Base-by-base conservation (phyloP, 2,113 vertebrate genomes). In the Chamaea fasciata region DNA sequence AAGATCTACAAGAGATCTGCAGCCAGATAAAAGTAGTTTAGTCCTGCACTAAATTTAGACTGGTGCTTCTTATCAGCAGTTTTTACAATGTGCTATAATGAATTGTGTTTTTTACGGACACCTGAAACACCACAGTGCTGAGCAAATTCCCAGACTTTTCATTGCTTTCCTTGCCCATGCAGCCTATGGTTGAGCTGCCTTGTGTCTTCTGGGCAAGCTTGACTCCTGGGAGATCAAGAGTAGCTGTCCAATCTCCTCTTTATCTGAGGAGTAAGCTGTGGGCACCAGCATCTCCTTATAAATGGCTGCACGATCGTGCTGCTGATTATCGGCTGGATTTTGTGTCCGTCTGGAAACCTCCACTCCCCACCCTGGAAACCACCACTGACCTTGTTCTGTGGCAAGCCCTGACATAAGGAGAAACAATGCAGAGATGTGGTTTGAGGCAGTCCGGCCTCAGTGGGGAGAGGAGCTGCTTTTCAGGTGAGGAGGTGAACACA, bases 251-350 rank as follows among this genome's bases (percentile, higher is more conserved):
- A 47, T 85, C 78, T 68, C 49, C 41, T 83, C 42, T 53, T 53
- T 67, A 39, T 63, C 76, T 67, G 4, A 4, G 3, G 68, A 80
- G 44, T 75, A 50, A 77, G 46, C 50, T 50, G 6, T 49, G 15
- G 81, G 55, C 90, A 47, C 49, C 0, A 0, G 67, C 41, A 16
- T 31, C 46, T 9, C 23, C 60, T 57, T n/a, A 27, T 9, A 44
- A 47, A 44, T 9, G 67, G 64, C 52, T 46, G 19, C 10, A 9
- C 2, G 1, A 57, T 65, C 39, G 3, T 15, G 16, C 0, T 0
- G 46, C 70, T 76, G n/a, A 35, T 69, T n/a, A 15, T 46, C 7
- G 0, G 18, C 42, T 80, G 79, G 28, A 27, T 80, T 82, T 60
- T 5, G 0, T 31, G 37, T 53, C n/a, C 28, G 50, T 49, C 65